A percentile compares a stretch with the other conserved stretches of the same genome.
Conservation (phyloP, 2,888 invertebrate genomes). For the Drosophila bunnanda region DNA sequence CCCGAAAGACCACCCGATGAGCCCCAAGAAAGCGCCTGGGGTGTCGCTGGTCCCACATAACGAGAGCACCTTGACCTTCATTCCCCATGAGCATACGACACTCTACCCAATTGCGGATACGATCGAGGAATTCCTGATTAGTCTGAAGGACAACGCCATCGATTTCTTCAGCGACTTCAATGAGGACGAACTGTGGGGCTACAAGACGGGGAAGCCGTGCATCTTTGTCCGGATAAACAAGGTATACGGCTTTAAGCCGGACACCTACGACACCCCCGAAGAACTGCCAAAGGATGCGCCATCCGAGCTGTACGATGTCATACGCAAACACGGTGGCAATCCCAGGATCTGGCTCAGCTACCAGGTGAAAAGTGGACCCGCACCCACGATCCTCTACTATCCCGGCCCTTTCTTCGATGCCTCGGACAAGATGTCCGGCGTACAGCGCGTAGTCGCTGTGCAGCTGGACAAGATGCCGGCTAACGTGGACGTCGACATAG, state of each 20-base stretch:
- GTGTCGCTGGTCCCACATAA: conserved; percentile 45
- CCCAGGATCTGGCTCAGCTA: conserved; percentile 63
- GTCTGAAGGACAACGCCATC: conserved; percentile 1
- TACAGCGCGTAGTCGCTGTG: conserved; percentile 54
- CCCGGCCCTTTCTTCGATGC: conserved; percentile 60
- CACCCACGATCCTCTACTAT: conserved; percentile 36
- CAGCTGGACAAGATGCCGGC: conserved; percentile 43
- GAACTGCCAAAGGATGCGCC: conserved; percentile 42
- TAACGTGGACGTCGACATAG: conserved; percentile 25
- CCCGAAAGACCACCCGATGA: conserved; percentile 12
- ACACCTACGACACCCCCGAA: conserved; percentile 43
- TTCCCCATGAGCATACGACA: neutral
- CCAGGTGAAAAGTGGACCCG: neutral
- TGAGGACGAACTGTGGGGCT: conserved; percentile 61
- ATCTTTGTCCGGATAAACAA: conserved; percentile 63
- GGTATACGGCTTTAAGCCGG: conserved; percentile 45
- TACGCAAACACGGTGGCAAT: conserved; percentile 23
- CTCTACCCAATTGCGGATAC: conserved; percentile 33
- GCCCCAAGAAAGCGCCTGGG: conserved; percentile 53
- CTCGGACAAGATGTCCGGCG: conserved; percentile 16
- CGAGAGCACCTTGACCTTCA: neutral
- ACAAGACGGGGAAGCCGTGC: conserved; percentile 32
- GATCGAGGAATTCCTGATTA: conserved; percentile 44
- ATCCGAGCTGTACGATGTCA: neutral
- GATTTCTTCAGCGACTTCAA: conserved; percentile 48